phyloP scores from a whole-genome alignment of 2,888 invertebrate genomes.

The Epicampocera succincta region DNA sequence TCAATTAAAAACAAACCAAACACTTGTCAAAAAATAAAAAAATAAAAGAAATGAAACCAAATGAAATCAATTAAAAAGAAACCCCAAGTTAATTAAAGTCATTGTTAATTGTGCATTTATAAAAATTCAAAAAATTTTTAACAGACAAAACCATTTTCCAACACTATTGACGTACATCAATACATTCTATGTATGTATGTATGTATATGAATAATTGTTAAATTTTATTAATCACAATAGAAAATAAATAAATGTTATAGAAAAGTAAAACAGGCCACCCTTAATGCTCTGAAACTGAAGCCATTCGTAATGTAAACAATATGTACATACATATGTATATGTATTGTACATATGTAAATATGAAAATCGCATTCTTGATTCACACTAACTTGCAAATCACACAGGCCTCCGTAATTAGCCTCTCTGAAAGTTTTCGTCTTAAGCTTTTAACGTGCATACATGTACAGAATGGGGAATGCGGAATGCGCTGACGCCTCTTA shows the following conservation, averaged over 20 bases:
- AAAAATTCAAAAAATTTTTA: conserved; percentile 41
- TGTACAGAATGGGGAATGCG: too few relatives aligned
- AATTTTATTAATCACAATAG: conserved; percentile 33
- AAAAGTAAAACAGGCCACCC: conserved; percentile 23
- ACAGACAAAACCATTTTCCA: conserved; percentile 17
- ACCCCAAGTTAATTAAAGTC: conserved; percentile 57
- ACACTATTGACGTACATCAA: conserved; percentile 19
- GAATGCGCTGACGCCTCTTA: too few relatives aligned
- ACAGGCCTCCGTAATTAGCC: too few relatives aligned
- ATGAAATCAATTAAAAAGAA: conserved; percentile 44
- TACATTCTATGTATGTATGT: too few relatives aligned
- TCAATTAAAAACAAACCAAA: conserved; percentile 50
- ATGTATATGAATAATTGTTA: conserved; percentile 35
- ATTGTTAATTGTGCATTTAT: conserved; percentile 62
- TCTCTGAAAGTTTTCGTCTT: too few relatives aligned
- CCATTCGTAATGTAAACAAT: too few relatives aligned
- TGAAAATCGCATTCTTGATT: too few relatives aligned
- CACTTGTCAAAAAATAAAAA: conserved; percentile 7
- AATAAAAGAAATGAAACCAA: conserved; percentile 30
- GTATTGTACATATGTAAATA: too few relatives aligned
- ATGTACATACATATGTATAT: too few relatives aligned
- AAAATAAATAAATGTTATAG: conserved; percentile 43
- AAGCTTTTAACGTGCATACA: too few relatives aligned
- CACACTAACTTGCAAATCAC: too few relatives aligned
- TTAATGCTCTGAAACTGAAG: neutral